Percentiles rank a stretch among this genome's conserved stretches.
phyloP scores from a whole-genome alignment of 1,140 invertebrate genomes.

The Nilaparvata lugens region DNA sequence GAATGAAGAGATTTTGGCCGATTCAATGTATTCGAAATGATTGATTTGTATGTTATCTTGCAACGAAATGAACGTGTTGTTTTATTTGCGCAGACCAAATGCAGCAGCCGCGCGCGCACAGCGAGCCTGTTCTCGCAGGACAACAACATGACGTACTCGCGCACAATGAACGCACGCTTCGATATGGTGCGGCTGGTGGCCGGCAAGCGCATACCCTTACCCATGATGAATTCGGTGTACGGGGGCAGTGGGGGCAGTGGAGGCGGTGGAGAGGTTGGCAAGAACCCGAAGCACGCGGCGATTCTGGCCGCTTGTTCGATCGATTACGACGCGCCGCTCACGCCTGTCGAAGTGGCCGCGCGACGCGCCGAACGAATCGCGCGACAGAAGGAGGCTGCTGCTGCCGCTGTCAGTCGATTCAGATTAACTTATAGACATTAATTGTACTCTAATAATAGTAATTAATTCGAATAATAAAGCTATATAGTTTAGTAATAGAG shows the following conservation, averaged over 20 bases:
- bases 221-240: conserved; percentile 60
- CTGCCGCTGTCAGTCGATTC: conserved; percentile 18
- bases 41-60: conserved; percentile 8
- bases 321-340: conserved; percentile 73
- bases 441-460: too few species aligned
- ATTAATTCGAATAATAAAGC: too few species aligned
- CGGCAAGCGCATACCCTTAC: conserved; percentile 56
- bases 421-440: too few species aligned
- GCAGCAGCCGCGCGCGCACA: conserved; percentile 63
- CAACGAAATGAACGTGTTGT: conserved; percentile 6
- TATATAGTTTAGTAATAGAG: too few species aligned
- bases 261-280: conserved; percentile 27
- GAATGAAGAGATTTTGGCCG: too few species aligned
- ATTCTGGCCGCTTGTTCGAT: conserved; percentile 76
- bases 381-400: conserved; percentile 55
- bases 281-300: conserved; percentile 76
- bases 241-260: conserved; percentile 36
- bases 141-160: conserved; percentile 68
- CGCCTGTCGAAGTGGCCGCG: conserved; percentile 74
- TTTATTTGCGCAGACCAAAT: conserved; percentile 47
- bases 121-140: conserved; percentile 74
- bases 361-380: conserved; percentile 74
- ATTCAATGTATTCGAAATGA: conserved; percentile 14
- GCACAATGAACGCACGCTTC: conserved; percentile 59
- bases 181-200: conserved; percentile 69